phyloP scores from a whole-genome alignment of 2,888 invertebrate species.

The Spicauda simplicius region DNA sequence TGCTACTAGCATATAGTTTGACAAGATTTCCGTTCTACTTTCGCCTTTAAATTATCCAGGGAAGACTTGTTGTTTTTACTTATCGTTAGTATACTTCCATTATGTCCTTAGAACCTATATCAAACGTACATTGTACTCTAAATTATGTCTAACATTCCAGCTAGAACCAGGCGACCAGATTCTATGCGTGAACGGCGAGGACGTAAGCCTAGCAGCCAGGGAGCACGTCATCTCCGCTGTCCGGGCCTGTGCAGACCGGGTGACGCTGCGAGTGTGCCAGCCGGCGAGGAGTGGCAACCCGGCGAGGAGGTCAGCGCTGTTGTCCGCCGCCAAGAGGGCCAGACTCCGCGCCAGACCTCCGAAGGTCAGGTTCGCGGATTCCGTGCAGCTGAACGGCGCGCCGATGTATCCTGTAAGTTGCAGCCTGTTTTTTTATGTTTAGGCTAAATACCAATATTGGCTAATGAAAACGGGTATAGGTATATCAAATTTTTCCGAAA shows the following conservation, averaged over 20 bases:
- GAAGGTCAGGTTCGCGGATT: constrained; percentile 95
- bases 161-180: constrained; percentile 96
- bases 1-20: too few relatives aligned
- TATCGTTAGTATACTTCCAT: too few relatives aligned
- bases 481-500: too few relatives aligned
- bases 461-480: too few relatives aligned
- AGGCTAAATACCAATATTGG: too few relatives aligned
- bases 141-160: constrained; percentile 61
- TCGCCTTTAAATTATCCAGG: too few relatives aligned
- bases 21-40: too few relatives aligned
- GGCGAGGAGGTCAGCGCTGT: constrained; percentile 91
- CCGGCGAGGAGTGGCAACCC: constrained; percentile 86
- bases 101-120: too few relatives aligned
- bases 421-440: too few relatives aligned
- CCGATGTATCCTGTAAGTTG: constrained; percentile 90
- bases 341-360: constrained; percentile 92
- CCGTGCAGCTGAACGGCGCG: constrained; percentile 93
- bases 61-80: too few relatives aligned
- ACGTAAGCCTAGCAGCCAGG: constrained; percentile 92
- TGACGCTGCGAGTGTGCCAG: constrained; percentile 92
- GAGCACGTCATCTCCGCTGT: constrained; percentile 96
- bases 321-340: constrained; percentile 95
- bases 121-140: too few relatives aligned
- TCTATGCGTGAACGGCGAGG: constrained; percentile 94
- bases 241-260: constrained; percentile 90